Base-by-base conservation (phyloP, 2,797 vertebrate species). In the Sciaenops ocellatus region DNA sequence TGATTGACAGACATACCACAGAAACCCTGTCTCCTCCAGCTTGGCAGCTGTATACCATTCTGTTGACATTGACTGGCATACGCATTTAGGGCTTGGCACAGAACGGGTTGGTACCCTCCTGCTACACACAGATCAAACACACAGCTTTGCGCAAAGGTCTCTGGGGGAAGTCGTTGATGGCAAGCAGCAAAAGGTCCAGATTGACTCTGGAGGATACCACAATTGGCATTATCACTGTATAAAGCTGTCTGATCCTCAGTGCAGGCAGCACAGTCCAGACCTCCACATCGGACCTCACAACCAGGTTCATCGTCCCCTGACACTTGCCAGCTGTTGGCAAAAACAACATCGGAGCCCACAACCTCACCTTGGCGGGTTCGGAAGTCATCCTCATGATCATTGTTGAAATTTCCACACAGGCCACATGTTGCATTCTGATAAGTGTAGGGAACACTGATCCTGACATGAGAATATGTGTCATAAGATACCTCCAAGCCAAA, bases 381-480 rank as follows among this genome's bases (percentile, higher is more conserved):
- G 55, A 93, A 93, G 20, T 95, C 95, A 55, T 96, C 95, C 1
- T 13, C 18, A 6, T 9, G 68, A 0, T 69, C 24, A 26, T 55
- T 54, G 48, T 95, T 95, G 68, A 92, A 88, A 3, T 92, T 84
- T 24, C 91, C 93, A 64, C 94, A 95, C 2, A 95, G 80, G n/a
- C 92, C 94, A 73, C 93, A 93, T 0, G 92, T 90, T 42, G 47
- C 41, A 42, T 93, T 85, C 18, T 79, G 87, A 63, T 90, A 93
- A 1, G 75, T 85, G 48, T 83, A 82, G 6, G 92, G 80, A 16
- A 94, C 5, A 0, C 62, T 80, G 70, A 95, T 89, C 17, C 34
- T 89, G 48, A 93, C 90, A 8, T 91, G 61, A 11, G 48, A 44
- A 28, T 64, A 55, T 3, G 79, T 71, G 59, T 94, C 91, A 24